A percentile compares a stretch with the other conserved stretches of the same genome.
phyloP scores from a whole-genome alignment of 2,797 vertebrate species.

The Lophotriccus pileatus region DNA sequence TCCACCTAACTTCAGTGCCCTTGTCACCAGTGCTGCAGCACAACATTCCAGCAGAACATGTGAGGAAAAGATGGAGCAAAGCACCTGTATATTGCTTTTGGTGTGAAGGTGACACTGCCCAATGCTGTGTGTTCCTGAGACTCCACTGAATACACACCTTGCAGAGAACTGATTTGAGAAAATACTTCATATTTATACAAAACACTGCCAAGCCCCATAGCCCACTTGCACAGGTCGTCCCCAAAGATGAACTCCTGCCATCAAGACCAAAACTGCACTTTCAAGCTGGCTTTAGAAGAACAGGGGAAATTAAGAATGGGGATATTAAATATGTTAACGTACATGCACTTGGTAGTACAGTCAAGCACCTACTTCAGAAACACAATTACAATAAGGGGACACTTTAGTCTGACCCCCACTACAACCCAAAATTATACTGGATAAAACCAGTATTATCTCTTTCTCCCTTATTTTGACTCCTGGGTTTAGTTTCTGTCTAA shows the following conservation, averaged over 20 bases:
- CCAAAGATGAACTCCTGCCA: not conserved
- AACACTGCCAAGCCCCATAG: not conserved
- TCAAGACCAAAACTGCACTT: not conserved
- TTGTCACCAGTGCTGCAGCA: not conserved
- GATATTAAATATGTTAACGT: not conserved
- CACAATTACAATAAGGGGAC: not conserved
- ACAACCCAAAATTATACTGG: not conserved
- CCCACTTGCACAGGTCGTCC: not conserved
- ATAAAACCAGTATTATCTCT: not conserved
- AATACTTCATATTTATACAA: not conserved
- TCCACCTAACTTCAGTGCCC: not conserved
- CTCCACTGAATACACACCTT: not conserved
- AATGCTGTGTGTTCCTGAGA: not conserved
- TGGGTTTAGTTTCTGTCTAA: accelerated
- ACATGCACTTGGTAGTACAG: not conserved
- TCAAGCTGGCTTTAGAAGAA: not conserved
- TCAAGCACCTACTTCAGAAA: not conserved
- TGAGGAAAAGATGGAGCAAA: not conserved
- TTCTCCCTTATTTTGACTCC: not conserved
- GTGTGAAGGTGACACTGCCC: not conserved
- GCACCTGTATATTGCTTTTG: not conserved
- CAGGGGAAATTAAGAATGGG: not conserved
- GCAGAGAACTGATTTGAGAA: not conserved
- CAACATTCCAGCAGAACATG: not conserved
- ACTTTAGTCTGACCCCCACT: not conserved